A percentile compares a stretch with the other conserved stretches of the same genome.
These are phyloP conservation scores for Hydrochoerus hydrochaeris DNA, from an alignment of 2,113 vertebrate genomes.

Conservation along the genomic window DNA sequence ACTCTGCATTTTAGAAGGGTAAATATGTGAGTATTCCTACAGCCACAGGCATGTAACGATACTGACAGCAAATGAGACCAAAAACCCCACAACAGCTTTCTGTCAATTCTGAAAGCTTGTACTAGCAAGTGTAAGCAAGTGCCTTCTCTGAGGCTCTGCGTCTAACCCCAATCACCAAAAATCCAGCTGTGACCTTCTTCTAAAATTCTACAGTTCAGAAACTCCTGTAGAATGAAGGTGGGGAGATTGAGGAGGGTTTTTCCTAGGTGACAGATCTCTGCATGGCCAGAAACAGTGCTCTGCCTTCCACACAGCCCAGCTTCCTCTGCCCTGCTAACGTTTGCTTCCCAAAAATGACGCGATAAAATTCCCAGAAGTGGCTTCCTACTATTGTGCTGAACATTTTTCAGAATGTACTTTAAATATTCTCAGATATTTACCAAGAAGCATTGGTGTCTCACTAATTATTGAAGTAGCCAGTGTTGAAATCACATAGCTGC, in stretches of 20 bases:
- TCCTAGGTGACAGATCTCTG: neutral
- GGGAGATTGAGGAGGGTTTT: neutral
- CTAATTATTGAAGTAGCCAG: neutral
- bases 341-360: constrained; percentile 17
- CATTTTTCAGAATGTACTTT: neutral
- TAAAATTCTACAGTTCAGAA: neutral
- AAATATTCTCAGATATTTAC: neutral
- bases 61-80: neutral
- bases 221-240: neutral
- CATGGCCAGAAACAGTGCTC: neutral
- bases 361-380: neutral
- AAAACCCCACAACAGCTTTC: neutral
- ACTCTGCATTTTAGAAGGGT: neutral
- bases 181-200: neutral
- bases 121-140: neutral
- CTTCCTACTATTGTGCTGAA: constrained; percentile 42
- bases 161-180: neutral
- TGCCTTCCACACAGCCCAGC: neutral
- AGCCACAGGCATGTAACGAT: neutral
- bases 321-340: constrained; percentile 50
- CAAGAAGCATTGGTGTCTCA: neutral
- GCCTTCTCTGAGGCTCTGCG: neutral
- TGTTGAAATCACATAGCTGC: neutral
- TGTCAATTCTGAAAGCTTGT: neutral
- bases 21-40: neutral